Percentiles rank a stretch among this genome's conserved stretches.
Conservation (phyloP, 92 coral and sea anemone genomes). For the Umimayanthus kanabou region DNA sequence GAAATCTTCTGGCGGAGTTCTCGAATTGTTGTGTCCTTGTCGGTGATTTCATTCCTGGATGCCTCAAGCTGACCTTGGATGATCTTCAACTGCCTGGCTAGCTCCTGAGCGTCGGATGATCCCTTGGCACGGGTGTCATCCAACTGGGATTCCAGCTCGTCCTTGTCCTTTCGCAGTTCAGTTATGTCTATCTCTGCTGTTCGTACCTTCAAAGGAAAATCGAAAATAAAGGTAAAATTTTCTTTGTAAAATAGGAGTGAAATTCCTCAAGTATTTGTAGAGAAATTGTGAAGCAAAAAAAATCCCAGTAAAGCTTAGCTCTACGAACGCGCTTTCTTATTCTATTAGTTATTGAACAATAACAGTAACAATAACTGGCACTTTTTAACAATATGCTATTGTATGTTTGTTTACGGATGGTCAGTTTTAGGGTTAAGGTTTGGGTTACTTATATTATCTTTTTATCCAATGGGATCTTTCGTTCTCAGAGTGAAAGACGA, state of each 20-base stretch:
- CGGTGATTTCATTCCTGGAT: constrained; percentile 63
- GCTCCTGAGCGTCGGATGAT: constrained; percentile 64
- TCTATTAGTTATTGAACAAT: too few relatives aligned
- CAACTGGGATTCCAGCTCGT: constrained; percentile 62
- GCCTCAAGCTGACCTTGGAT: constrained; percentile 64
- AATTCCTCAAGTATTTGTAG: neutral
- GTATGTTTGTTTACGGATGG: too few relatives aligned
- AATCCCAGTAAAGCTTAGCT: too few relatives aligned
- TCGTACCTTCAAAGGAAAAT: constrained; percentile 46
- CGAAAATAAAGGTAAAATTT: neutral
- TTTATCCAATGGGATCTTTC: too few relatives aligned
- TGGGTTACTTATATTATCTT: too few relatives aligned
- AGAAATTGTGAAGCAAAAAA: too few relatives aligned
- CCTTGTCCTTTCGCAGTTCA: constrained; percentile 78
- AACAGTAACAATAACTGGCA: too few relatives aligned
- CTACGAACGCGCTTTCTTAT: too few relatives aligned
- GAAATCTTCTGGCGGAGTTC: constrained; percentile 69
- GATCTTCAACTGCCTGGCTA: constrained; percentile 65
- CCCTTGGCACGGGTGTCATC: constrained; percentile 69
- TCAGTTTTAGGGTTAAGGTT: too few relatives aligned
- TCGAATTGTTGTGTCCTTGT: constrained; percentile 67
- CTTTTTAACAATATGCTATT: too few relatives aligned
- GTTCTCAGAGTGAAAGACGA: too few relatives aligned
- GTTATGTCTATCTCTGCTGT: constrained; percentile 66
- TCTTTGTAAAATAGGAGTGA: neutral